These are phyloP conservation scores for Mythimna pallens DNA, from an alignment of 2,888 invertebrate species.

Conservation along the genomic window DNA sequence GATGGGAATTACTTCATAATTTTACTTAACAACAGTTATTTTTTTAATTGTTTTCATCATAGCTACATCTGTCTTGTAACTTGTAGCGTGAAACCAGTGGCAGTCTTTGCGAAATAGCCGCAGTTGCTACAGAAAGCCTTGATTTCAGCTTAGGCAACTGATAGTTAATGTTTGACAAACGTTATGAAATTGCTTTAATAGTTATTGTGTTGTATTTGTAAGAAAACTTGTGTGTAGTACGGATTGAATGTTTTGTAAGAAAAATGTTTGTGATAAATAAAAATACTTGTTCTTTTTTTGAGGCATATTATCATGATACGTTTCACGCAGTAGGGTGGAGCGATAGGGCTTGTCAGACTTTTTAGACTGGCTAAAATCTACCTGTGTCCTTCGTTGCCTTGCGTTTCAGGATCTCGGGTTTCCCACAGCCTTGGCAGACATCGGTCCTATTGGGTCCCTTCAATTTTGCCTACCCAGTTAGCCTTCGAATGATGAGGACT, in stretches of 20 bases:
- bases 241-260: background rate
- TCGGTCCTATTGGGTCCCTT: no score
- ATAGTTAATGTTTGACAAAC: slow-evolving; percentile 60
- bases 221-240: slow-evolving; percentile 16
- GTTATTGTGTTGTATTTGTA: slow-evolving; percentile 55
- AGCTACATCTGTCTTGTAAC: slow-evolving; percentile 64
- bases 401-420: no score
- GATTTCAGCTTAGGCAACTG: slow-evolving; percentile 59
- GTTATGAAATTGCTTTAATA: slow-evolving; percentile 63
- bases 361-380: no score
- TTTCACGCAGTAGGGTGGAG: no score
- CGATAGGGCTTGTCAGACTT: no score
- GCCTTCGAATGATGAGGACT: no score
- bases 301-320: no score
- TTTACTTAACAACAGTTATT: slow-evolving; percentile 50
- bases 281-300: background rate
- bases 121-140: slow-evolving; percentile 58
- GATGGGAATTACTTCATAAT: slow-evolving; percentile 25
- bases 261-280: background rate
- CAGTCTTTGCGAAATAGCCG: slow-evolving; percentile 53
- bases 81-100: slow-evolving; percentile 49
- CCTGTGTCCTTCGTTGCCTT: no score
- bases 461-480: no score
- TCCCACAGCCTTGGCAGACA: no score
- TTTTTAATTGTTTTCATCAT: slow-evolving; percentile 64